Evolutionary conservation across 30 jellyfish, hydroid and myxozoan genomes (phyloP).

Genomic region (Cassiopea xamachana): DNA sequence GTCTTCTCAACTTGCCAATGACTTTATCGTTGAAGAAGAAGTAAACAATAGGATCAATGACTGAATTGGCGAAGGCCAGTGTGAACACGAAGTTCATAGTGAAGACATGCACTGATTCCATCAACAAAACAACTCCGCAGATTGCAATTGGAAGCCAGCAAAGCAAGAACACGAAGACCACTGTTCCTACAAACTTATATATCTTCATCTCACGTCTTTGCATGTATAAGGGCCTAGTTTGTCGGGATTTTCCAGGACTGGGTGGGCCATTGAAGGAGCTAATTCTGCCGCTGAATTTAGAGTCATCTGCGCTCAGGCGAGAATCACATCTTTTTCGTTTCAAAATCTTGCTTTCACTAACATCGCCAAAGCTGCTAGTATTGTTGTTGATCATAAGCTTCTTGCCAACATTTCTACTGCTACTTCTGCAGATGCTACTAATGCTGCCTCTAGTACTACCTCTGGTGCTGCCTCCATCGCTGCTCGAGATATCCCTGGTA

Average conservation of each 20-base stretch:
- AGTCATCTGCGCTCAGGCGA: neutral
- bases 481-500: neutral
- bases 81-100: slow-evolving; percentile 1
- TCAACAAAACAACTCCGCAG: neutral
- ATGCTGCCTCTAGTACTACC: neutral
- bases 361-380: neutral
- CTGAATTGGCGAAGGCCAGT: slow-evolving; percentile 68
- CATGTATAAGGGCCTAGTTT: slow-evolving; percentile 1
- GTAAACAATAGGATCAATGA: slow-evolving; percentile 61
- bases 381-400: neutral
- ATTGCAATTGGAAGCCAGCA: slow-evolving; percentile 68
- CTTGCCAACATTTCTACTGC: slow-evolving; percentile 5
- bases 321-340: neutral
- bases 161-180: slow-evolving; percentile 35
- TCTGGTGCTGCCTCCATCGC: neutral
- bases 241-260: neutral
- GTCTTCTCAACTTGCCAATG: neutral
- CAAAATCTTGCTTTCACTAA: neutral
- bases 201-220: slow-evolving; percentile 32
- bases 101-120: neutral
- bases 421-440: neutral
- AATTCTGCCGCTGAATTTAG: neutral
- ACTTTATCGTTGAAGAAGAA: slow-evolving; percentile 38
- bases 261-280: neutral
- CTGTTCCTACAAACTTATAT: slow-evolving; percentile 23